A percentile compares a stretch with the other conserved stretches of the same genome.
These are phyloP conservation scores for Myodes glareolus DNA, from an alignment of 2,113 vertebrate genomes.

Conservation along the genomic window DNA sequence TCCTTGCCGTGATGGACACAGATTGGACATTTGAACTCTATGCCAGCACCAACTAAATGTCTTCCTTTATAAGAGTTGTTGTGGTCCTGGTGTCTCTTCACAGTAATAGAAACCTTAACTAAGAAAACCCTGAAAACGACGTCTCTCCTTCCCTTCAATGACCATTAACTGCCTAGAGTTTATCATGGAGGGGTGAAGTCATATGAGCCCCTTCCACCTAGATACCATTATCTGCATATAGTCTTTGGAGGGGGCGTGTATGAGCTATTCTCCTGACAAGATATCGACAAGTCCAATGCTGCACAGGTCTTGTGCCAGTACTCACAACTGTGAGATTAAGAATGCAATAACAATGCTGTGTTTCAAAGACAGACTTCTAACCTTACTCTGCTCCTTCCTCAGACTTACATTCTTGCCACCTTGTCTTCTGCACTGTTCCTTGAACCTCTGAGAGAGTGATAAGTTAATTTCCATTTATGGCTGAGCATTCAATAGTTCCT, in stretches of 20 bases:
- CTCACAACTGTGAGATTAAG: background rate
- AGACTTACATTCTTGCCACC: background rate
- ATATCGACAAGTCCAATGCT: no score
- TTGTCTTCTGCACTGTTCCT: background rate
- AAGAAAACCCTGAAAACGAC: background rate
- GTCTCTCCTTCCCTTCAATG: background rate
- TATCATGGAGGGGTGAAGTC: background rate
- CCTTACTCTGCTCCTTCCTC: background rate
- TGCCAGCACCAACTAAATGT: background rate
- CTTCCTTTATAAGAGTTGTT: background rate
- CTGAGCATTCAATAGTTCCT: no score
- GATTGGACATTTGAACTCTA: background rate
- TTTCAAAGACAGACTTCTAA: background rate
- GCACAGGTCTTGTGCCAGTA: background rate
- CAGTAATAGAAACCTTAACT: background rate
- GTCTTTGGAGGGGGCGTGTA: background rate
- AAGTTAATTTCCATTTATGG: no score
- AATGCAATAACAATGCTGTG: background rate
- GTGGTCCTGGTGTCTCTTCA: background rate
- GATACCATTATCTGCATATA: background rate
- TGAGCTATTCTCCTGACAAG: background rate
- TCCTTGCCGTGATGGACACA: background rate
- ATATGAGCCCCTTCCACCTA: no score
- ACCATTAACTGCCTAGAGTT: background rate
- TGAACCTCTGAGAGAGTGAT: background rate